Evolutionary conservation across 1,140 invertebrate genomes (phyloP).

Genomic region (Araneus ventricosus): DNA sequence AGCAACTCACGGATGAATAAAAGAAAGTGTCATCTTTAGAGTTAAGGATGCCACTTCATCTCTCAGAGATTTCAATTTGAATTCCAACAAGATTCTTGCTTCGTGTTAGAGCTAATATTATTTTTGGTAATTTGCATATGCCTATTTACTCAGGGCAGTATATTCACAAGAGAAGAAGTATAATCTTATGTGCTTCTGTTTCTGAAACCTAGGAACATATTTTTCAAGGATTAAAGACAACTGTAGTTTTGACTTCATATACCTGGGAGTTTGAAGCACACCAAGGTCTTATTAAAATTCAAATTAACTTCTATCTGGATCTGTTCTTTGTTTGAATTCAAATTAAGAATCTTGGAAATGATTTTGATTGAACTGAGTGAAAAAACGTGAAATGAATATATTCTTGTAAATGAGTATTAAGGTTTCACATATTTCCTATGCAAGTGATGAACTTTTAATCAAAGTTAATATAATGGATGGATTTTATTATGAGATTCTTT

Average conservation of each 20-base stretch:
- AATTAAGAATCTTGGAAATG: neutral
- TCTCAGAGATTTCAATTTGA: conserved; percentile 17
- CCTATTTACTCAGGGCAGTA: neutral
- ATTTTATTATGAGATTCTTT: too few species aligned
- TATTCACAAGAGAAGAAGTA: neutral
- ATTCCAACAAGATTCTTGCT: neutral
- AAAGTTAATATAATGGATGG: too few species aligned
- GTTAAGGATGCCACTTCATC: neutral
- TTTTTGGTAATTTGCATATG: conserved; percentile 4
- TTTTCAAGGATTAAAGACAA: neutral
- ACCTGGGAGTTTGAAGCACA: neutral
- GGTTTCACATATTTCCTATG: too few species aligned
- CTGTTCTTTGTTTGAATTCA: neutral
- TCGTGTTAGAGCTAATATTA: conserved; percentile 19
- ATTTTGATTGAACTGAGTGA: neutral
- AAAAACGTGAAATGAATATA: too few species aligned
- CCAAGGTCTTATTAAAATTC: neutral
- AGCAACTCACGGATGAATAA: neutral
- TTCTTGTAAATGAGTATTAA: too few species aligned
- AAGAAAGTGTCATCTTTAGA: conserved; percentile 12
- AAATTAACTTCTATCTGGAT: neutral
- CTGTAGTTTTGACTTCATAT: neutral
- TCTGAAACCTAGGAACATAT: neutral
- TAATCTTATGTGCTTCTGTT: neutral
- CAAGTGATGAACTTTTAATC: too few species aligned